Conservation (phyloP, 2,113 vertebrate species). For the Gulo gulo region DNA sequence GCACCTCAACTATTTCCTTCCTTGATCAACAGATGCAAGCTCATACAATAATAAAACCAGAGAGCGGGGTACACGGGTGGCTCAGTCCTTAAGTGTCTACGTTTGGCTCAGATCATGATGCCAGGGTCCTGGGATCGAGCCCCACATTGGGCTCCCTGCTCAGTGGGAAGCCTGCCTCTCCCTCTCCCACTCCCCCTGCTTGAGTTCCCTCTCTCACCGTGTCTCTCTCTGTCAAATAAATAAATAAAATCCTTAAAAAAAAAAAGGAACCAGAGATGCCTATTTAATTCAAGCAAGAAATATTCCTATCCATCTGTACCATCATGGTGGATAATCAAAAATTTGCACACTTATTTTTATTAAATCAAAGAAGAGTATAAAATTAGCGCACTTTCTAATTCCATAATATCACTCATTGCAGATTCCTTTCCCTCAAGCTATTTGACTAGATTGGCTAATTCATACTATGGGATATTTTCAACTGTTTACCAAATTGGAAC, state of each 20-base stretch:
- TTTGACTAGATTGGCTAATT: not conserved
- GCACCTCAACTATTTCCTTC: not conserved
- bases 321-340: not conserved
- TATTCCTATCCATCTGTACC: not conserved
- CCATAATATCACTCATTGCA: not conserved
- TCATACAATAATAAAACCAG: not conserved
- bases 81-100: too few relatives aligned
- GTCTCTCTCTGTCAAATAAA: too few relatives aligned
- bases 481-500: not conserved
- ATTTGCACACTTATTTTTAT: not conserved
- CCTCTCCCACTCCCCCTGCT: too few relatives aligned
- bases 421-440: not conserved
- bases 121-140: too few relatives aligned
- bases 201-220: too few relatives aligned
- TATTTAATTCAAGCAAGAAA: not conserved
- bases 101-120: too few relatives aligned
- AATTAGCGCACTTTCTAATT: not conserved
- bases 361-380: not conserved
- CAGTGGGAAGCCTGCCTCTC: too few relatives aligned
- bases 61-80: not conserved
- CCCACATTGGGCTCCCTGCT: too few relatives aligned
- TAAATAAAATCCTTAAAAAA: too few relatives aligned
- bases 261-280: not conserved
- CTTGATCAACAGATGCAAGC: not conserved
- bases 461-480: constrained; percentile 4